Conservation (phyloP, 1,140 invertebrate species). For the Hycleus phaleratus region DNA sequence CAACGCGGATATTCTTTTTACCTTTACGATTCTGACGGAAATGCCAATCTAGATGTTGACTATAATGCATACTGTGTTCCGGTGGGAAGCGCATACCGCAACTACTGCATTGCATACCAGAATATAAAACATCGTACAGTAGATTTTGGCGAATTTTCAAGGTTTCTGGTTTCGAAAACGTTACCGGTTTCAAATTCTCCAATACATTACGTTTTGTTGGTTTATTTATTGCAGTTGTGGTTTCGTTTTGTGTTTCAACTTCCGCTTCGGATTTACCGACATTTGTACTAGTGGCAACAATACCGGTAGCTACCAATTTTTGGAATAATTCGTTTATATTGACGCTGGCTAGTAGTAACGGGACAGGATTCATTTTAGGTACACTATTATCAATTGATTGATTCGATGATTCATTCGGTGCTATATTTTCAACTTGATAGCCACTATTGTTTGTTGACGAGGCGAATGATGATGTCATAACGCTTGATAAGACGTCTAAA, state of each 20-base stretch:
- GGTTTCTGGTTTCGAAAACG: constrained; percentile 59
- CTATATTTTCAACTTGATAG: constrained; percentile 45
- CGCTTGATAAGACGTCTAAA: constrained; percentile 56
- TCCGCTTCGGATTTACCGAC: not conserved
- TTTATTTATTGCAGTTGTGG: constrained; percentile 1
- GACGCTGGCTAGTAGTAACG: constrained; percentile 34
- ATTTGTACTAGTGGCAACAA: constrained; percentile 50
- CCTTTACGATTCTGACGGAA: constrained; percentile 87
- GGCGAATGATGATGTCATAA: constrained; percentile 53
- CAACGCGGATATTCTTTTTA: constrained; percentile 73
- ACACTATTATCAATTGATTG: constrained; percentile 5
- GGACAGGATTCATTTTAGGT: constrained; percentile 35
- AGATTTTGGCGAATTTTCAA: constrained; percentile 67
- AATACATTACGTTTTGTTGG: constrained; percentile 16
- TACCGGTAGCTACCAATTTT: constrained; percentile 75
- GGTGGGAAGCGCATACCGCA: constrained; percentile 86
- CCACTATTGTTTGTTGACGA: constrained; percentile 47
- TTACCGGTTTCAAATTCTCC: constrained; percentile 49
- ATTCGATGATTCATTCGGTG: constrained; percentile 20
- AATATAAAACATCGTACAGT: constrained; percentile 63
- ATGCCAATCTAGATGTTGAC: constrained; percentile 95
- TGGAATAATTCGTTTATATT: constrained; percentile 78
- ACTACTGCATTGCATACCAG: constrained; percentile 89
- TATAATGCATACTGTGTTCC: constrained; percentile 79
- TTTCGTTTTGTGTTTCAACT: not conserved